Evolutionary conservation across 2,888 invertebrate genomes (phyloP).

Genomic region (Lasioglossum lativentre): DNA sequence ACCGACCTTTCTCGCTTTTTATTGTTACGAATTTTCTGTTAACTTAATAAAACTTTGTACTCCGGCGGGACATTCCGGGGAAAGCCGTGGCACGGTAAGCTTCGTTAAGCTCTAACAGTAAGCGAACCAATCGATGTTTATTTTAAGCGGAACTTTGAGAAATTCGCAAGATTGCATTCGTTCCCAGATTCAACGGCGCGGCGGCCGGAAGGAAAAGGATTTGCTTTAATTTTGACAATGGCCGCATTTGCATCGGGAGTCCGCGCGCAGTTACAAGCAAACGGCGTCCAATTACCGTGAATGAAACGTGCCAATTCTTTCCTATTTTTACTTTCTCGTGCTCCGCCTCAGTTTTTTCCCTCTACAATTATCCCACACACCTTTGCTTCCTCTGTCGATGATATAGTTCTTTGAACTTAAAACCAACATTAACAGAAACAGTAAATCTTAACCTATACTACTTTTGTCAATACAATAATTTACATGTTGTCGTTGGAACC

Average conservation of each 20-base stretch:
- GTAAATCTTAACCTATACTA: too few species aligned
- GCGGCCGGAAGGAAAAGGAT: slow-evolving; percentile 34
- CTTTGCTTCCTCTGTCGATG: neutral
- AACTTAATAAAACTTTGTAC: neutral
- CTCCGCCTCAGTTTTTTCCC: neutral
- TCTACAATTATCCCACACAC: neutral
- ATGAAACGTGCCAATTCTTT: slow-evolving; percentile 29
- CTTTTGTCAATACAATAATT: too few species aligned
- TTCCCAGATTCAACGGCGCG: neutral
- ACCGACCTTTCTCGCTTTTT: neutral
- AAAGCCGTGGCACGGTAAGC: slow-evolving; percentile 17
- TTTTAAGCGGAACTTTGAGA: slow-evolving; percentile 27
- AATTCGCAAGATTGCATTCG: slow-evolving; percentile 25
- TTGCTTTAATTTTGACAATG: slow-evolving; percentile 61
- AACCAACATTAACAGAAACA: too few species aligned
- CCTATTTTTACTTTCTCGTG: neutral
- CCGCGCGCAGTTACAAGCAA: slow-evolving; percentile 12
- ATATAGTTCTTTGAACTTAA: neutral
- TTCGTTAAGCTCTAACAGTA: slow-evolving; percentile 17
- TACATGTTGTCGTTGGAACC: too few species aligned
- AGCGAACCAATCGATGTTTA: slow-evolving; percentile 38
- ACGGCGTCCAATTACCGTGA: slow-evolving; percentile 47
- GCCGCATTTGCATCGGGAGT: slow-evolving; percentile 45
- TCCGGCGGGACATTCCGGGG: neutral
- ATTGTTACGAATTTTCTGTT: neutral